A percentile compares a stretch with the other conserved stretches of the same genome.
Conservation (phyloP, 1,140 invertebrate genomes). For the Brachionus manjavacas region DNA sequence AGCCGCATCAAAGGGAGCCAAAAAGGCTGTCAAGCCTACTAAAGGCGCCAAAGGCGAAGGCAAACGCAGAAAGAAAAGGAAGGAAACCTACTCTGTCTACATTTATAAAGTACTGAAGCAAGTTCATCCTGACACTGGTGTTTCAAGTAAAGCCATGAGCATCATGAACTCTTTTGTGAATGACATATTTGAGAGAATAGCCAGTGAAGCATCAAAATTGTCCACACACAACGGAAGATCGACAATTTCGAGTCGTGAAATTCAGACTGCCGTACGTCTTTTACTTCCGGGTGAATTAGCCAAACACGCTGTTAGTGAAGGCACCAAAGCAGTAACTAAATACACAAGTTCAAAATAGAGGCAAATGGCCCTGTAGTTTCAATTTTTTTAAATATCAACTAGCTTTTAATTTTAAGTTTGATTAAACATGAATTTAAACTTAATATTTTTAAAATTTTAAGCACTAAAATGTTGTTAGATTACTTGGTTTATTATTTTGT, state of each 20-base stretch:
- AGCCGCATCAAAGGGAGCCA: constrained; percentile 44
- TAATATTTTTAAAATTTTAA: constrained; percentile 37
- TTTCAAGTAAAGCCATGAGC: constrained; percentile 60
- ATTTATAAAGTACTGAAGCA: constrained; percentile 70
- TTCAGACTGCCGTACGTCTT: constrained; percentile 64
- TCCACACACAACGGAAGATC: constrained; percentile 55
- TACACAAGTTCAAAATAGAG: constrained; percentile 61
- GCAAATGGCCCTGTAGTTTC: constrained; percentile 59
- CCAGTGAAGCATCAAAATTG: constrained; percentile 51
- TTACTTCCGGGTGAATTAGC: constrained; percentile 64
- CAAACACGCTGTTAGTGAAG: constrained; percentile 63
- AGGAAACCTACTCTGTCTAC: constrained; percentile 68
- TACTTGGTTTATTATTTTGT: not conserved
- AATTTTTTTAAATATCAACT: not conserved
- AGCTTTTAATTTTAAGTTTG: constrained; percentile 36
- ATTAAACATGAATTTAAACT: constrained; percentile 27
- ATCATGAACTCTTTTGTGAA: constrained; percentile 58
- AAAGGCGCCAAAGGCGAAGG: constrained; percentile 44
- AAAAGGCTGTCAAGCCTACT: constrained; percentile 46
- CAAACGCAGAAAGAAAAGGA: constrained; percentile 23
- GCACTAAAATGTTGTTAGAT: not conserved
- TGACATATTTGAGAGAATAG: constrained; percentile 58
- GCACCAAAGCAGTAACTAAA: constrained; percentile 63
- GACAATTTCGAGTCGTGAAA: constrained; percentile 62
- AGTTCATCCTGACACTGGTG: constrained; percentile 67